Conservation (phyloP, 2,888 invertebrate species). For the Drosophila nr. fundita region DNA sequence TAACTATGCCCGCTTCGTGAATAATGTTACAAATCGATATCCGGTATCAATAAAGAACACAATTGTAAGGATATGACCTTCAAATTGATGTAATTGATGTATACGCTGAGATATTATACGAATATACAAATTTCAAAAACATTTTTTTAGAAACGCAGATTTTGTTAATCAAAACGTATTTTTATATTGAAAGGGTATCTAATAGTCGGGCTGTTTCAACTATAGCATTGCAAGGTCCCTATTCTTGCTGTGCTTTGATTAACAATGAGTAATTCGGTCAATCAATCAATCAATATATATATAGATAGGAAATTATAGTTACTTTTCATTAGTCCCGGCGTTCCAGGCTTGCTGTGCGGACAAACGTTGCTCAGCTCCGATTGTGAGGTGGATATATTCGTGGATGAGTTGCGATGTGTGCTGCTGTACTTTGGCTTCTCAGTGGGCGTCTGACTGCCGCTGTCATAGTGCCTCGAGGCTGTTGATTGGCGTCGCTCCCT, state of each 20-base stretch:
- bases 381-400: slow-evolving; percentile 83
- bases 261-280: neutral
- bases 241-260: neutral
- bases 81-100: no score
- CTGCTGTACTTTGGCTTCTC: slow-evolving; percentile 79
- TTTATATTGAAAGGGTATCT: no score
- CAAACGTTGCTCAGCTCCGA: slow-evolving; percentile 84
- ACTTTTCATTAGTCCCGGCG: slow-evolving; percentile 81
- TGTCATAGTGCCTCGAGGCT: slow-evolving; percentile 81
- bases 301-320: slow-evolving; percentile 17
- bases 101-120: no score
- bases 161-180: no score
- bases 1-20: no score
- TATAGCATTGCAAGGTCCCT: no score
- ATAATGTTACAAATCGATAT: no score
- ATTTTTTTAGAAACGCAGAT: no score
- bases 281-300: neutral
- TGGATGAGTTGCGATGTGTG: slow-evolving; percentile 83
- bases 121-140: neutral
- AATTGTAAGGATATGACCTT: no score
- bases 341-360: slow-evolving; percentile 81
- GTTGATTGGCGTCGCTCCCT: slow-evolving; percentile 82
- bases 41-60: no score
- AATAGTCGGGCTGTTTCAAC: no score
- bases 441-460: slow-evolving; percentile 82